Evolutionary conservation across 2,113 vertebrate genomes (phyloP).

Genomic region (Coturnix japonica): DNA sequence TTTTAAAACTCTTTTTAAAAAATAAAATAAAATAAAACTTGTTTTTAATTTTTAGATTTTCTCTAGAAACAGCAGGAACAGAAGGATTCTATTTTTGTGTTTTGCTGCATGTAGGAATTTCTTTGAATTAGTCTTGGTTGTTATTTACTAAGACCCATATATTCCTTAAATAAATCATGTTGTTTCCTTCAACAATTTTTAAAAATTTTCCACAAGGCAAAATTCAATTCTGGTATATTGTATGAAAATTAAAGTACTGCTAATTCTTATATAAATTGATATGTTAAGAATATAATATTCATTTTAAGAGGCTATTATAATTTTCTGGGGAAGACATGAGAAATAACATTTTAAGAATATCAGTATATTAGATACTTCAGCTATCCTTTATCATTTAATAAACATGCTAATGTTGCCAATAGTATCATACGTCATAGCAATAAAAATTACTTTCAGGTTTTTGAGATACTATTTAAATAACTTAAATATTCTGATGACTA

Average conservation of each 20-base stretch:
- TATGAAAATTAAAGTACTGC: not conserved
- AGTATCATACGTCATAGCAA: not conserved
- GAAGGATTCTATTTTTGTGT: not conserved
- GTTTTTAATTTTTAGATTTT: not conserved
- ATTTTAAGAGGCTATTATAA: not conserved
- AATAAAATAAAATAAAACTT: no score
- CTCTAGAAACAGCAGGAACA: not conserved
- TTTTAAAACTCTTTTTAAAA: not conserved
- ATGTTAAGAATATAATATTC: not conserved
- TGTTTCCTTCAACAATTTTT: not conserved
- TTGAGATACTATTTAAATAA: not conserved
- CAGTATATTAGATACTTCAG: not conserved
- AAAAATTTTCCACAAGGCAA: not conserved
- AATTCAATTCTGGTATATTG: not conserved
- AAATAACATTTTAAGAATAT: not conserved
- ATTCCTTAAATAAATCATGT: not conserved
- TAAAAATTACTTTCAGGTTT: not conserved
- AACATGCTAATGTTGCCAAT: not conserved
- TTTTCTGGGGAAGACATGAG: not conserved
- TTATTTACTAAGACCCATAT: not conserved
- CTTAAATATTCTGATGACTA: not conserved
- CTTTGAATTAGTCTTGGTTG: not conserved
- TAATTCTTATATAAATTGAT: not conserved
- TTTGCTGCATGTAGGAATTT: not conserved
- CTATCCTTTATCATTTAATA: not conserved